These are phyloP conservation scores for Ichneumon xanthorius DNA, from an alignment of 2,888 invertebrate species.

Conservation along the genomic window DNA sequence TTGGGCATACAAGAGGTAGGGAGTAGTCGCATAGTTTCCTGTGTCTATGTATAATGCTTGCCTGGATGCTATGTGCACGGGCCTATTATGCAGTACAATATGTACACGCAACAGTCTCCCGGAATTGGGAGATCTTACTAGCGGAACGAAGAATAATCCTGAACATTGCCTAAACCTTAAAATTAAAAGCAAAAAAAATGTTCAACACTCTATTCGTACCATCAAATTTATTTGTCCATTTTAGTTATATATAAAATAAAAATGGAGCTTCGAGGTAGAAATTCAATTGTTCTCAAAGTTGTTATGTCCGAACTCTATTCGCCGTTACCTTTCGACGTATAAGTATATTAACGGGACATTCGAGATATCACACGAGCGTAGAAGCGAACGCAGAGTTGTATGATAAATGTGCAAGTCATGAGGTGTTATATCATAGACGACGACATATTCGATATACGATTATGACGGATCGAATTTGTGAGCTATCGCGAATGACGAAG, in stretches of 20 bases:
- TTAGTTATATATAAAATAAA: no score
- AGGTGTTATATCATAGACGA: slow-evolving; percentile 24
- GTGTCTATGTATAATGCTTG: slow-evolving; percentile 51
- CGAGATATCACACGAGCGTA: background rate
- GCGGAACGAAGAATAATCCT: background rate
- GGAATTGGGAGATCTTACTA: slow-evolving; percentile 18
- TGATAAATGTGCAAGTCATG: slow-evolving; percentile 31
- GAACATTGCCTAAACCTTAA: background rate
- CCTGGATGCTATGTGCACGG: slow-evolving; percentile 40
- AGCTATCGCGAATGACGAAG: slow-evolving; percentile 13
- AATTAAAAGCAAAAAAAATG: no score
- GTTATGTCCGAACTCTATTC: background rate
- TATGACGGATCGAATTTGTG: slow-evolving; percentile 34
- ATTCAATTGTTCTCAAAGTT: background rate
- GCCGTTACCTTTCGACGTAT: background rate
- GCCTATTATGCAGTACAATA: slow-evolving; percentile 13
- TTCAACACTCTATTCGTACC: no score
- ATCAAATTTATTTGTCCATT: no score
- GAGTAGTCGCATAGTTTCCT: slow-evolving; percentile 55
- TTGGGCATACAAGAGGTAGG: slow-evolving; percentile 64
- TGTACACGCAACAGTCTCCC: slow-evolving; percentile 21
- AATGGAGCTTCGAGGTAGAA: background rate
- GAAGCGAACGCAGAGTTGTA: background rate
- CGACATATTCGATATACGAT: slow-evolving; percentile 18
- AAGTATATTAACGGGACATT: background rate